Conservation (phyloP, 2,797 vertebrate genomes). For the Mus minutoides region DNA sequence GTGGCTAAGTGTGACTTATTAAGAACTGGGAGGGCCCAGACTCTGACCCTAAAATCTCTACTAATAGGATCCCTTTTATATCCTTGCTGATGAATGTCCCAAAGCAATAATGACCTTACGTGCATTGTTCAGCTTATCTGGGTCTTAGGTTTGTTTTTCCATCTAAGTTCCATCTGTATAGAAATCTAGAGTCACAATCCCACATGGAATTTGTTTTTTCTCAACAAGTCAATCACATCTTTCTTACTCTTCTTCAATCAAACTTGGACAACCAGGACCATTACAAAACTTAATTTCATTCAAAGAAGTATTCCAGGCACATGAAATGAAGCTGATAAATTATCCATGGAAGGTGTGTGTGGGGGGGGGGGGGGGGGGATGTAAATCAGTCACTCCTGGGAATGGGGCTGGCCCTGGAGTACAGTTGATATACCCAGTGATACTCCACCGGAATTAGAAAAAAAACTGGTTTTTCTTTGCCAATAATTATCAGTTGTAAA, state of each 20-base stretch:
- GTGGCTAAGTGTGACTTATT: neutral
- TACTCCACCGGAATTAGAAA: neutral
- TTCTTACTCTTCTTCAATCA: neutral
- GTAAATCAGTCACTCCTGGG: neutral
- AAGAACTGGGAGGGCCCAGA: neutral
- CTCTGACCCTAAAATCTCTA: neutral
- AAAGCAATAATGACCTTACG: neutral
- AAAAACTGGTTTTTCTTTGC: neutral
- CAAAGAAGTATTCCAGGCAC: neutral
- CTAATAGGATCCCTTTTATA: neutral
- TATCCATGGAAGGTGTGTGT: neutral
- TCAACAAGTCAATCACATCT: neutral
- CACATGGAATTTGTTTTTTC: neutral
- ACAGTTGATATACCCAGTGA: neutral
- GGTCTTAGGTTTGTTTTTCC: neutral
- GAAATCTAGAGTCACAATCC: neutral
- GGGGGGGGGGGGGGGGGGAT: no score
- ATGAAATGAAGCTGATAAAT: constrained; percentile 19
- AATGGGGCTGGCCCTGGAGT: neutral
- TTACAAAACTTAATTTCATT: neutral
- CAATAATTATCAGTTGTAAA: neutral
- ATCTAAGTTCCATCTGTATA: neutral
- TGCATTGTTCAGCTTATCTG: neutral
- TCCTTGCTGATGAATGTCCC: neutral
- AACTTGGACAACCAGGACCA: neutral